Base-by-base conservation (phyloP, 2,113 vertebrate species). In the Seriola quinqueradiata region DNA sequence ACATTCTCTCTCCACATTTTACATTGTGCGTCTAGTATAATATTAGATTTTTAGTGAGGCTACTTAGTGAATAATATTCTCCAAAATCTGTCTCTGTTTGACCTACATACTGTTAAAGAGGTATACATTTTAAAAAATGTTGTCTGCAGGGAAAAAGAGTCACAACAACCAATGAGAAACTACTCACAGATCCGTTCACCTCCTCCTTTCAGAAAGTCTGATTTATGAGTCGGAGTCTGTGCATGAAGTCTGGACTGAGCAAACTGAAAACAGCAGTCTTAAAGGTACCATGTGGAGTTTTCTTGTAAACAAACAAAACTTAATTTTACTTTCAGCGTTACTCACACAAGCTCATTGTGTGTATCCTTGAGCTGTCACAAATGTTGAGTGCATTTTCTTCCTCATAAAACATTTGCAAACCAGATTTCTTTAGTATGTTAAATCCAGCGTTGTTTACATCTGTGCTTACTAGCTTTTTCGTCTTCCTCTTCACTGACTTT, bases 201-300 rank as follows among this genome's bases (percentile, higher is more conserved):
- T 75, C 16, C 11, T 4, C 34, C 40, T 2, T 5, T 10, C 21
- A 25, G 4, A 55, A 58, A 63, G 44, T 5, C 36, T 54, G 34
- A 64, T 77, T 63, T 65, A 52, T 48, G n/a, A 67, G 63, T 48
- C 3, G 13, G 11, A 69, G 5, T 65, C 3, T 44, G 16, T 14
- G 48, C 14, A 23, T 71, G 13, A 10, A 42, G 40, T 11, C 40
- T 42, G 40, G 40, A 42, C 40, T 8, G 40, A 38, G 19, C 58
- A 78, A 75, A 65, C 42, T 64, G n/a, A 36, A 68, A 81, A 75
- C 48, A 77, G 14, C 60, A 23, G 14, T 76, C 48, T 34, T 32
- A 59, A 63, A 71, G 17, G 3, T 44, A n/a, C 25, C 17, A 10
- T 44, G 40, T 0, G 42, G 11, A 28, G 34, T 55, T 79, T 72